Conservation (phyloP, 2,113 vertebrate species). For the Pionites leucogaster region DNA sequence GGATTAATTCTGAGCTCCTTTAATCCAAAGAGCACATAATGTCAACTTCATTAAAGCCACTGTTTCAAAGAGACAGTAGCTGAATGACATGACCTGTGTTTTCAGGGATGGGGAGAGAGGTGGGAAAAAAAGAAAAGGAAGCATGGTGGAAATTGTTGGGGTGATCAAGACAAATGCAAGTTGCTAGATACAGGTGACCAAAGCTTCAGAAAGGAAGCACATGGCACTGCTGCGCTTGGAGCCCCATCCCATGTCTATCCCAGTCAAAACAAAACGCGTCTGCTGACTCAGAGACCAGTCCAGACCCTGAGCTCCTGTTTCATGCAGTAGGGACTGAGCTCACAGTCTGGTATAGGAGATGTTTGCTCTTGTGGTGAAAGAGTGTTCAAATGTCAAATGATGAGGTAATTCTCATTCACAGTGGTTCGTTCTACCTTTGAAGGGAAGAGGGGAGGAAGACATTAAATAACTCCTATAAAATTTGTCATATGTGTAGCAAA, state of each 20-base stretch:
- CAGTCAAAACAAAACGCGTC: not conserved
- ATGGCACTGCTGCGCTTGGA: not conserved
- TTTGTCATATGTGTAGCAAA: not conserved
- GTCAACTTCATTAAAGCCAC: not conserved
- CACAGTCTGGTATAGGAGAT: not conserved
- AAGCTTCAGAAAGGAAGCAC: not conserved
- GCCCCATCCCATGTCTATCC: not conserved
- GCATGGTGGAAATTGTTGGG: rapidly evolving
- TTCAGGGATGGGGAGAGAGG: rapidly evolving
- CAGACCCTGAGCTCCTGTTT: not conserved
- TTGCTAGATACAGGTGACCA: not conserved
- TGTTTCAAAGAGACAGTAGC: not conserved
- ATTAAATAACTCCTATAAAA: not conserved
- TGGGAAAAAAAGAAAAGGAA: not conserved
- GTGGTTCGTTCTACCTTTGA: not conserved
- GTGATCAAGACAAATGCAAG: not conserved
- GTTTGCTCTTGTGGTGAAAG: not conserved
- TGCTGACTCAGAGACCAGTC: not conserved
- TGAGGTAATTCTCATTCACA: not conserved
- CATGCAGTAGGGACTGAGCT: not conserved
- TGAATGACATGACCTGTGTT: not conserved
- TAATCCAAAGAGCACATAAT: not conserved
- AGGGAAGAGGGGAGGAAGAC: not conserved
- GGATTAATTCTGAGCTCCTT: not conserved
- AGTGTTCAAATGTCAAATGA: constrained; percentile 11